A percentile compares a stretch with the other conserved stretches of the same genome.
Evolutionary conservation across 2,888 invertebrate genomes (phyloP).

Genomic region (Orgyia antiqua): DNA sequence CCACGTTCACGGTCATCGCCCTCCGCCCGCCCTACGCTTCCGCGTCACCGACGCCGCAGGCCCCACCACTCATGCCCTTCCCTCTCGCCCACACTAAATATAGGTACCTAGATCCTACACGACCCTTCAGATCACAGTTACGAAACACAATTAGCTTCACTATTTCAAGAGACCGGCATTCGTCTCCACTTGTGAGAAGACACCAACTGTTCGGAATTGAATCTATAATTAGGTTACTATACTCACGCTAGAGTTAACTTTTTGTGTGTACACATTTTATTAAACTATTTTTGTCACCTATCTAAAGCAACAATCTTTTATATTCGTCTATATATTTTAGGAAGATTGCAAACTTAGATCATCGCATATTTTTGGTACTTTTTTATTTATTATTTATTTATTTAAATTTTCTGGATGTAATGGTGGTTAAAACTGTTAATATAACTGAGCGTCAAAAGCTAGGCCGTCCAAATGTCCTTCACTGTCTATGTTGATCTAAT

Average conservation of each 20-base stretch:
- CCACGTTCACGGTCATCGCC: conserved; percentile 78
- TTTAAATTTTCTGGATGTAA: too few species aligned
- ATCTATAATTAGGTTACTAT: conserved; percentile 27
- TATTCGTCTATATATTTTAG: too few species aligned
- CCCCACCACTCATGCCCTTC: conserved; percentile 17
- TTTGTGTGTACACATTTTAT: too few species aligned
- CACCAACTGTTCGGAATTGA: conserved; percentile 22
- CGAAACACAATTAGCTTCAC: conserved; percentile 69
- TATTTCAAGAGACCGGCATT: conserved; percentile 55
- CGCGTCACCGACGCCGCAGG: conserved; percentile 55
- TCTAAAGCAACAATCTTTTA: too few species aligned
- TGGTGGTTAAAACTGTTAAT: too few species aligned
- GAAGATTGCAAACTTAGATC: too few species aligned
- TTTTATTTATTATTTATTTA: too few species aligned
- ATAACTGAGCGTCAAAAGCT: too few species aligned
- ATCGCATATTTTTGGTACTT: too few species aligned
- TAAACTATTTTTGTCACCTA: too few species aligned
- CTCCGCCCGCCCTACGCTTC: conserved; percentile 77
- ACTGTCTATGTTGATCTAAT: too few species aligned
- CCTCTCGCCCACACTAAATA: conserved; percentile 52
- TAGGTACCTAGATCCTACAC: conserved; percentile 47
- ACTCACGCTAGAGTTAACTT: conserved; percentile 3
- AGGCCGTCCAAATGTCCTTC: too few species aligned
- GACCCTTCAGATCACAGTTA: conserved; percentile 64
- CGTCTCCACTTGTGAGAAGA: conserved; percentile 29